Evolutionary conservation across 2,797 vertebrate genomes (phyloP).

Genomic region (Tokudaia muenninki): DNA sequence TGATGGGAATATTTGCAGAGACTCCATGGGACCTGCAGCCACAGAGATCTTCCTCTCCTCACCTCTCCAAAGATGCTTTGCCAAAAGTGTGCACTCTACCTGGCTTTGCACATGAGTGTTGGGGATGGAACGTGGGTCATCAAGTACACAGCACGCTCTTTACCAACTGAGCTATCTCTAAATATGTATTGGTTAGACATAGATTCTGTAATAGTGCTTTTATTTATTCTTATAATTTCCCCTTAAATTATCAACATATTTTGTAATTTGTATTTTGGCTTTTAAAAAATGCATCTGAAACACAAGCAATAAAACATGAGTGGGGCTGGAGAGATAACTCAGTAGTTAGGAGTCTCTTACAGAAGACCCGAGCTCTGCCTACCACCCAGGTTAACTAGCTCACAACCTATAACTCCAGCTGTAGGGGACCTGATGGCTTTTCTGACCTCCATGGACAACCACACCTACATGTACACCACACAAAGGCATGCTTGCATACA

Average conservation of each 20-base stretch:
- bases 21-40: neutral
- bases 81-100: neutral
- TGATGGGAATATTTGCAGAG: neutral
- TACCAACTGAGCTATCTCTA: neutral
- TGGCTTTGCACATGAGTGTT: neutral
- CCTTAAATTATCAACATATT: neutral
- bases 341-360: neutral
- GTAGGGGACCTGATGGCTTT: neutral
- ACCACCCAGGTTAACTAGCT: no score
- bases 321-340: neutral
- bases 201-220: neutral
- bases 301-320: neutral
- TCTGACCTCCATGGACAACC: neutral
- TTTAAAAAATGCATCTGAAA: neutral
- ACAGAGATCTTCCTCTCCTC: neutral
- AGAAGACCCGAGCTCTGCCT: neutral
- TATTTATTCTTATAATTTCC: conserved; percentile 26
- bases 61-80: neutral
- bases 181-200: neutral
- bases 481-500: neutral
- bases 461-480: neutral
- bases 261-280: neutral
- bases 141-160: neutral
- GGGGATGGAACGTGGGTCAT: neutral
- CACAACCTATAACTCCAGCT: neutral